Conservation (phyloP, 2,797 vertebrate species). For the Lagodon rhomboides region DNA sequence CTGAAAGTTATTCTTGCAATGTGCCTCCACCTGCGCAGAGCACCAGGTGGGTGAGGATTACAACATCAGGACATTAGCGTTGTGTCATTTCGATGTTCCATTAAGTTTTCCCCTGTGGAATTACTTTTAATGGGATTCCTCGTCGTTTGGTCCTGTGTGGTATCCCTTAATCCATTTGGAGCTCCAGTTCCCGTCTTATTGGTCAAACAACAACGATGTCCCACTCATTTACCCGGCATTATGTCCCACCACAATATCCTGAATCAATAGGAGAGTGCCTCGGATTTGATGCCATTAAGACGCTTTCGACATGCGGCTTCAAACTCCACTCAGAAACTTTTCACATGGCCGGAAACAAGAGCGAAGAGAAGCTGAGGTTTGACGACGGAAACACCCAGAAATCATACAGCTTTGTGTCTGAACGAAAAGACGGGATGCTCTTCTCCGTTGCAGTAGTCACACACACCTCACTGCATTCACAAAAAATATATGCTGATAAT, state of each 20-base stretch:
- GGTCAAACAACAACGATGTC: conserved; percentile 27
- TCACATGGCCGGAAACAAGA: not conserved
- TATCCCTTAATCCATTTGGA: not conserved
- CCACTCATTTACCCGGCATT: not conserved
- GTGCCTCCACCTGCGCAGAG: conserved; percentile 21
- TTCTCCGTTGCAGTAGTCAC: not conserved
- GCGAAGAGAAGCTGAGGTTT: not conserved
- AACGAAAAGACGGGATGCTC: not conserved
- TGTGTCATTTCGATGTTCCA: conserved; percentile 24
- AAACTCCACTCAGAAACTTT: not conserved
- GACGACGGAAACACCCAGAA: not conserved
- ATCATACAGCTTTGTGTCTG: not conserved
- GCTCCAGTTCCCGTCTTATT: conserved; percentile 9
- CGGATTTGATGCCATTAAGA: conserved; percentile 29
- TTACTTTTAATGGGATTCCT: conserved; percentile 16
- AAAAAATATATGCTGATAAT: conserved; percentile 10
- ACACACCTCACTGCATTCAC: conserved; percentile 1
- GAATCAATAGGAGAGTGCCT: conserved; percentile 9
- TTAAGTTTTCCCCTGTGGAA: conserved; percentile 2
- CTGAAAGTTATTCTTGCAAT: conserved; percentile 12
- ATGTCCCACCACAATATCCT: conserved; percentile 9
- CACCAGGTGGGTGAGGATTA: conserved; percentile 45
- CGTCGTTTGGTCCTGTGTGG: not conserved
- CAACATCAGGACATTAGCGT: conserved; percentile 14
- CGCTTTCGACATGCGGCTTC: not conserved